phyloP scores from a whole-genome alignment of 2,888 invertebrate genomes.

The Ennomos erosarius region DNA sequence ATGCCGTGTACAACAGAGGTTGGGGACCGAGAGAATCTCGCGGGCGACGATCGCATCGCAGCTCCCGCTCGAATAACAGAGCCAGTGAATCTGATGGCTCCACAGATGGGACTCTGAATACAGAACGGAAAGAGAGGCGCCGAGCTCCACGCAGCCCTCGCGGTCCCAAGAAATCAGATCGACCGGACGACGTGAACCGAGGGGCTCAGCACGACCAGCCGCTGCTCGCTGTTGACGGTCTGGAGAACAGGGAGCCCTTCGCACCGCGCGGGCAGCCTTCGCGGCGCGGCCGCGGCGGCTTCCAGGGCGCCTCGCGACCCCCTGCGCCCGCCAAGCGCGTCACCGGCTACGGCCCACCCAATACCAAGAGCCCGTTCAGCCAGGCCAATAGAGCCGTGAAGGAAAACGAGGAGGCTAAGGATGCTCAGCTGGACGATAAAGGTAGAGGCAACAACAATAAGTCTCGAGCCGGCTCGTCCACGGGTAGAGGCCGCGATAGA shows the following conservation, averaged over 20 bases:
- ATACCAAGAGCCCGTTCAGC: constrained; percentile 91
- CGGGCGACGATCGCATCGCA: constrained; percentile 80
- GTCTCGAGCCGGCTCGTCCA: constrained; percentile 88
- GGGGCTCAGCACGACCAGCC: constrained; percentile 53
- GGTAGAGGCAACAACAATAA: constrained; percentile 88
- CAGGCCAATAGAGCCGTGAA: constrained; percentile 74
- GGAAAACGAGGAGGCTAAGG: constrained; percentile 72
- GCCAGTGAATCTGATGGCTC: constrained; percentile 91
- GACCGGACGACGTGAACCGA: constrained; percentile 78
- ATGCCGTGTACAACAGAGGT: constrained; percentile 78
- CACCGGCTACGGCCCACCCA: constrained; percentile 92
- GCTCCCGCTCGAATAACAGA: constrained; percentile 75
- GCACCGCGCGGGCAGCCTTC: constrained; percentile 96
- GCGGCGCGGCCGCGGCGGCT: constrained; percentile 91
- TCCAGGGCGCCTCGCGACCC: constrained; percentile 74
- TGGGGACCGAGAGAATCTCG: constrained; percentile 79
- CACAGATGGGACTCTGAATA: constrained; percentile 87
- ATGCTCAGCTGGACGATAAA: constrained; percentile 85
- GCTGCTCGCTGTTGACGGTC: constrained; percentile 52
- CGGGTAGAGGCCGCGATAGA: constrained; percentile 80
- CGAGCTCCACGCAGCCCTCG: constrained; percentile 82
- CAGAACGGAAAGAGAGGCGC: constrained; percentile 82
- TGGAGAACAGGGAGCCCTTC: constrained; percentile 89
- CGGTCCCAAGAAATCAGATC: constrained; percentile 87
- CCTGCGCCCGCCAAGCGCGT: constrained; percentile 86